Base-by-base conservation (phyloP, 2,113 vertebrate genomes). In the Neotoma lepida region DNA sequence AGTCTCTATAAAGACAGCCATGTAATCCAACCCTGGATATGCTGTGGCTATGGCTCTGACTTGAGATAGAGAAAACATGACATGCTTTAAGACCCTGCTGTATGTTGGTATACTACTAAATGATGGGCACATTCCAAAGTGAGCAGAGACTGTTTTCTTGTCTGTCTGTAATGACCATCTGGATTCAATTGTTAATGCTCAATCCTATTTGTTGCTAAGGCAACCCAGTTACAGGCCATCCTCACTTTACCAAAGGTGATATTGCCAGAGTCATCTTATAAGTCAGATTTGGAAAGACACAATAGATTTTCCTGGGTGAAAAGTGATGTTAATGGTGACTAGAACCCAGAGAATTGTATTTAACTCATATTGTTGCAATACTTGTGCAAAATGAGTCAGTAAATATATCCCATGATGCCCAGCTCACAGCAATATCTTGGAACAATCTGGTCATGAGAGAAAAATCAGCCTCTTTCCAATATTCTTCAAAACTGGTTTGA, bases 131-230 rank as follows among this genome's bases (percentile, higher is more conserved):
- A 18, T 96, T 89, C 68, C 77, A 78, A 70, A 92, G 82, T 91
- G 86, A 86, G 76, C 93, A 33, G 44, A 63, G 86, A 66, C 86
- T 70, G 39, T 73, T 95, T 91, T 91, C 93, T 96, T 95, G 78
- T 95, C 94, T 93, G 68, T 58, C 80, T 96, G 51, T 93, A 96
- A 93, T 96, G 96, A 93, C 96, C 95, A 90, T 97, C 94, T 97
- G 93, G 91, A 97, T 94, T 97, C 94, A 94, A 68, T 90, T 95
- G 91, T 96, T 97, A 97, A 96, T 94, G 76, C 73, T 93, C 94
- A 93, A 95, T 94, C 77, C 89, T 91, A 91, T 97, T 97, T 97
- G 97, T 97, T 97, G 96, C 96, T 94, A 96, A 85, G 97, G 95
- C 97, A 97, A 97, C 97, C 88, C 88, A 82, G 76, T 91, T 96